Percentiles rank a stretch among this genome's conserved stretches.
phyloP scores from a whole-genome alignment of 2,113 vertebrate genomes.

The Alaudala cheleensis region DNA sequence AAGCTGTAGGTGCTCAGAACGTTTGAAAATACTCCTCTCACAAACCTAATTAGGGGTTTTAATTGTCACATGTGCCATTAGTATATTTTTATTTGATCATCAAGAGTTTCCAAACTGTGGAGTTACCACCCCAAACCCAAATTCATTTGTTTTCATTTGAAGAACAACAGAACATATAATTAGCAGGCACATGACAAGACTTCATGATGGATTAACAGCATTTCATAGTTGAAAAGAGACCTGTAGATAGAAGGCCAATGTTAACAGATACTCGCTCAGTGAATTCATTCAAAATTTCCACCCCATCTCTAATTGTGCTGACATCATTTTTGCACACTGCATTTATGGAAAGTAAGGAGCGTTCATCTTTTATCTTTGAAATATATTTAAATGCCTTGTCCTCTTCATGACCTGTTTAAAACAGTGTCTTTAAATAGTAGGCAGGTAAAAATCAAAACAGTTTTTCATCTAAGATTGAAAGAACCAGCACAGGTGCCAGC shows the following conservation, averaged over 20 bases:
- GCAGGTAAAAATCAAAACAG: not conserved
- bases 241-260: slow-evolving; percentile 42
- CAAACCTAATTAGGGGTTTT: not conserved
- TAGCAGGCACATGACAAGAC: not conserved
- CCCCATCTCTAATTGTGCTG: not conserved
- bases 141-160: not conserved
- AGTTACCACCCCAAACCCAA: not conserved
- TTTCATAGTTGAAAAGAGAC: slow-evolving; percentile 14
- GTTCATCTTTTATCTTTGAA: not conserved
- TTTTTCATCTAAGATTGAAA: not conserved
- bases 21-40: not conserved
- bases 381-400: not conserved
- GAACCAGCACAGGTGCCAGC: not conserved
- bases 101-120: not conserved
- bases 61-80: not conserved
- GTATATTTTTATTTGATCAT: not conserved
- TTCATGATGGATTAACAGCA: slow-evolving; percentile 65
- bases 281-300: slow-evolving; percentile 55
- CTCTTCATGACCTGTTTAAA: not conserved
- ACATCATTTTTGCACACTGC: not conserved
- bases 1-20: not conserved
- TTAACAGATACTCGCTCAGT: slow-evolving; percentile 7
- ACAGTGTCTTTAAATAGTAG: not conserved
- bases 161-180: not conserved
- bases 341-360: not conserved